Base-by-base conservation (phyloP, 2,888 invertebrate genomes). In the Drosophila ustulata region DNA sequence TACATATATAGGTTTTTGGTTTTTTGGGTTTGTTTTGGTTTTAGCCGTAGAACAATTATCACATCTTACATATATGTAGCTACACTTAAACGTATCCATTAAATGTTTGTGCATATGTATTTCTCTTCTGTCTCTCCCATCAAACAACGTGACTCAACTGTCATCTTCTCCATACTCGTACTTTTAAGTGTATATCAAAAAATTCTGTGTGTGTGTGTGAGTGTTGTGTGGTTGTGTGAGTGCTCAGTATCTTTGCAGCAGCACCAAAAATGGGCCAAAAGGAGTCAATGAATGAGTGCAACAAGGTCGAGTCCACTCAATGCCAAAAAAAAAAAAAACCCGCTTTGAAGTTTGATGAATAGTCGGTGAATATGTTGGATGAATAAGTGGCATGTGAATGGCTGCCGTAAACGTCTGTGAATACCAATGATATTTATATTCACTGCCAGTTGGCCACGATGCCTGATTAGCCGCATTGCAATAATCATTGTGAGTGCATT, bases 1-100 rank as follows among this genome's bases (percentile, higher is more conserved):
- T 83, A 71, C 66, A 76, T 62, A 68, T 61, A 71, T 63, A 61
- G 34, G 25, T 64, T 69, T 41, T 71, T 69, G 34, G 62, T 71
- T 80, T 78, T 32, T 56, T 23, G 30, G 5, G 3, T 26, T 45
- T 34, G 37, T 45, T 59, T 56, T 71, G 34, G 51, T 71, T 71
- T 85, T 85, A 82, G 88, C 88, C 71, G 69, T 88, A 88, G 83
- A 83, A 83, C 83, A 83, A 88, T 83, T 83, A 83, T 83, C 83
- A 83, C 83, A 83, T 83, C 83, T 83, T 88, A 83, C 82, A 88
- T 80, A 77, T 84, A 82, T 82, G 76, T 75, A 72, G 88, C 83
- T 83, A 88, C 80, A 75, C 88, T 78, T 88, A 81, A 73, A 78
- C 69, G 69, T 86, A 83, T 83, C 78, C 83, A 80, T 86, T 84